Percentiles rank a stretch among this genome's conserved stretches.
Evolutionary conservation across 2,797 vertebrate species (phyloP).

Genomic region (Sebastes variabilis): DNA sequence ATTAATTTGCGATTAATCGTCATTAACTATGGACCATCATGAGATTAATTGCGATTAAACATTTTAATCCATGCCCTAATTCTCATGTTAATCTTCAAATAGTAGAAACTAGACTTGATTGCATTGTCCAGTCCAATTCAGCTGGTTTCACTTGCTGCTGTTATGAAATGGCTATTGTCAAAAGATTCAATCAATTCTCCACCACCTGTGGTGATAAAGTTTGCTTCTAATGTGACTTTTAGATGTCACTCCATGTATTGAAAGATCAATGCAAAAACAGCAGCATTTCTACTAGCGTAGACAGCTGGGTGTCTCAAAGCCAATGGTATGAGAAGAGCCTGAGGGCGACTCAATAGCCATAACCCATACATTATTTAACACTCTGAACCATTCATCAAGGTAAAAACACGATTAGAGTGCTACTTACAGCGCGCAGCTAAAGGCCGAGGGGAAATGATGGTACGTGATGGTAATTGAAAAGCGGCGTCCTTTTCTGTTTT

Average conservation of each 20-base stretch:
- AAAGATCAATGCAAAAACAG: conserved; percentile 38
- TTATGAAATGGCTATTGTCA: neutral
- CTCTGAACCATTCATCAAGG: conserved; percentile 68
- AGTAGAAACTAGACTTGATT: neutral
- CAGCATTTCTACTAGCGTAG: neutral
- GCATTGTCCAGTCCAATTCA: neutral
- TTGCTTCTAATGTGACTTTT: conserved; percentile 10
- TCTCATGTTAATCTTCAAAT: neutral
- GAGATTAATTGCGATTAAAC: neutral
- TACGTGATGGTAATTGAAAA: conserved; percentile 70
- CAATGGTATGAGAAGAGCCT: conserved; percentile 57
- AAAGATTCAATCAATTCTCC: neutral
- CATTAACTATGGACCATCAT: too few species aligned
- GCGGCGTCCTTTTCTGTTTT: conserved; percentile 45
- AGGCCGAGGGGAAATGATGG: conserved; percentile 58
- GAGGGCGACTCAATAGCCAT: conserved; percentile 59
- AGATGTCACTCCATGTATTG: neutral
- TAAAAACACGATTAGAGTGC: conserved; percentile 72
- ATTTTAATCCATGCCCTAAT: neutral
- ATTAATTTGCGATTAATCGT: neutral
- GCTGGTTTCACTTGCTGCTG: neutral
- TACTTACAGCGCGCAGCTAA: conserved; percentile 60
- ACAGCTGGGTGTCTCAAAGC: conserved; percentile 51
- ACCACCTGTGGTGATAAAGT: conserved; percentile 16
- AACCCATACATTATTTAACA: conserved; percentile 79